phyloP scores from a whole-genome alignment of 2,113 vertebrate genomes.

The Callithrix jacchus region DNA sequence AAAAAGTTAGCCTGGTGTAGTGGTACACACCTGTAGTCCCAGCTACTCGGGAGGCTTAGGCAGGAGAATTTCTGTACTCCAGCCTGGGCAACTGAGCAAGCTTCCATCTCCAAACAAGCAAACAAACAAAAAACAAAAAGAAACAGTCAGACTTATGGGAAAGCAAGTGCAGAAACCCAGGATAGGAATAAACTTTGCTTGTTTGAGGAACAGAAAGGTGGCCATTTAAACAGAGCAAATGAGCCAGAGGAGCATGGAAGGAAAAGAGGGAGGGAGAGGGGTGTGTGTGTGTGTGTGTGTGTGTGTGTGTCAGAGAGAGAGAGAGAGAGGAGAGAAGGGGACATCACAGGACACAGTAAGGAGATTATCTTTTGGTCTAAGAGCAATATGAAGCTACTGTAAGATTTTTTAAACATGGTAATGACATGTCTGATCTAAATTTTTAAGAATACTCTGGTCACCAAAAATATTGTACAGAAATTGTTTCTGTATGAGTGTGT shows the following conservation, averaged over 20 bases:
- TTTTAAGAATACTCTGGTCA: neutral
- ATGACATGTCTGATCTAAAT: neutral
- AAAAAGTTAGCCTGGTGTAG: too few relatives aligned
- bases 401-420: neutral
- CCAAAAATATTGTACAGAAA: neutral
- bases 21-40: too few relatives aligned
- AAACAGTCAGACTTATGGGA: neutral
- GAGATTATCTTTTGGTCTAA: neutral
- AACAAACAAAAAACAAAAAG: neutral
- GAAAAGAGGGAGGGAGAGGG: neutral
- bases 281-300: neutral
- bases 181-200: neutral
- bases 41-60: too few relatives aligned
- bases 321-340: neutral
- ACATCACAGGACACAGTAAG: neutral
- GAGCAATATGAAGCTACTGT: neutral
- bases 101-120: too few relatives aligned
- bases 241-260: neutral
- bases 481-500: neutral
- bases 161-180: neutral
- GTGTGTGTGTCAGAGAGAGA: neutral
- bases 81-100: too few relatives aligned
- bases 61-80: too few relatives aligned
- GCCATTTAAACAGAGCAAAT: neutral
- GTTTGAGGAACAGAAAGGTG: neutral